Conservation (phyloP, 2,797 vertebrate genomes). For the Prunella strophiata region DNA sequence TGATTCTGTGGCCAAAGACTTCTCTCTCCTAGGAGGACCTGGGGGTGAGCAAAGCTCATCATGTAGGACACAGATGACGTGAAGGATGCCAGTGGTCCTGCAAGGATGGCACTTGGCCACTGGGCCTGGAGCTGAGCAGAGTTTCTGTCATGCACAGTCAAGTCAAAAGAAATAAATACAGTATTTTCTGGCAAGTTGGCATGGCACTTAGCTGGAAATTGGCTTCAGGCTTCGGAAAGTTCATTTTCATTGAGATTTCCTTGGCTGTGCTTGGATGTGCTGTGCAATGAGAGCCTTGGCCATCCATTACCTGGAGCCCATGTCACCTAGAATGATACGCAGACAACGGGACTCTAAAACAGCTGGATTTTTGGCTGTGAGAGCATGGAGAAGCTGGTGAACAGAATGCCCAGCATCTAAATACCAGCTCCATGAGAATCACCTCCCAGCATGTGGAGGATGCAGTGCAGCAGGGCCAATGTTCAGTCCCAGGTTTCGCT, state of each 20-base stretch:
- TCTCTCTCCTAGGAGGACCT: neutral
- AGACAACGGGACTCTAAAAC: neutral
- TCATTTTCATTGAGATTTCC: neutral
- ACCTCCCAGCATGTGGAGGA: neutral
- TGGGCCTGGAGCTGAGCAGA: neutral
- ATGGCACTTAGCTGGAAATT: neutral
- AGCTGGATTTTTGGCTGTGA: neutral
- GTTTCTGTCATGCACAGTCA: neutral
- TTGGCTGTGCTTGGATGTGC: neutral
- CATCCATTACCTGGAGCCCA: rapidly evolving
- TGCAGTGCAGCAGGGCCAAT: rapidly evolving
- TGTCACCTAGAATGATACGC: rapidly evolving
- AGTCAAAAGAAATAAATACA: neutral
- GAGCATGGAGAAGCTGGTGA: neutral
- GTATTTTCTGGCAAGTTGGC: neutral
- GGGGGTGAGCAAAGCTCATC: neutral
- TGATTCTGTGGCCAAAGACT: neutral
- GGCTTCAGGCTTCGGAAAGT: neutral
- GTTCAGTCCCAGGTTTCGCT: neutral
- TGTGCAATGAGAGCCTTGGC: neutral
- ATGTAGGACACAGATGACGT: neutral
- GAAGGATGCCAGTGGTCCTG: neutral
- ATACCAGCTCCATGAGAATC: neutral
- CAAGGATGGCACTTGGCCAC: neutral
- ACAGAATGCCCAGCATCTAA: neutral